Evolutionary conservation across 2,888 invertebrate species (phyloP).

Genomic region (Drosophila pseudotakahashii): DNA sequence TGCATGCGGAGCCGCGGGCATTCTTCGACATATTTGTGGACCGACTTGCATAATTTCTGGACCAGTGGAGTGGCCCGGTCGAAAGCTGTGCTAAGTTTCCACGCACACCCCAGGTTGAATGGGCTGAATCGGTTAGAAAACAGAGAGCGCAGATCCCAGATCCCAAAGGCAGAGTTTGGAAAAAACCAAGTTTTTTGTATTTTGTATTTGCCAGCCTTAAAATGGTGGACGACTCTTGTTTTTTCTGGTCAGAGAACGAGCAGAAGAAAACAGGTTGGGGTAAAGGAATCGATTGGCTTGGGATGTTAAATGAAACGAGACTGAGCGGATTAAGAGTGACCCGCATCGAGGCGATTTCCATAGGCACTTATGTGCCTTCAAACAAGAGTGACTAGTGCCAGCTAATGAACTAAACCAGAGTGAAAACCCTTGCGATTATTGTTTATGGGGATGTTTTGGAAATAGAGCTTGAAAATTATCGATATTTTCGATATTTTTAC

Average conservation of each 20-base stretch:
- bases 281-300: slow-evolving; percentile 29
- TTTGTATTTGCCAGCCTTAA: not conserved
- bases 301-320: slow-evolving; percentile 48
- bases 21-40: slow-evolving; percentile 57
- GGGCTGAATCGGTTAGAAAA: not conserved
- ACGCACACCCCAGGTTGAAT: not conserved
- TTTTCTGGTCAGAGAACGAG: slow-evolving; percentile 15
- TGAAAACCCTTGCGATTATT: slow-evolving; percentile 2
- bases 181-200: slow-evolving; percentile 9
- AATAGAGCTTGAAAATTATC: too few relatives aligned
- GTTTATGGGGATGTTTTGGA: not conserved
- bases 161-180: not conserved
- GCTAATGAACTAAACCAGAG: slow-evolving; percentile 28
- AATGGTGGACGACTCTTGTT: slow-evolving; percentile 23
- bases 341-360: slow-evolving; percentile 27
- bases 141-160: too few relatives aligned
- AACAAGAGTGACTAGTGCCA: not conserved
- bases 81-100: slow-evolving; percentile 27
- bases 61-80: slow-evolving; percentile 14
- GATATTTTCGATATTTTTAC: too few relatives aligned
- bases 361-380: slow-evolving; percentile 22
- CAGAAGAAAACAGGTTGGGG: not conserved
- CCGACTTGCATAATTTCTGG: slow-evolving; percentile 49
- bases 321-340: slow-evolving; percentile 60
- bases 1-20: slow-evolving; percentile 10